Conservation (phyloP, 2,888 invertebrate genomes). For the Cacoxenus indagator region DNA sequence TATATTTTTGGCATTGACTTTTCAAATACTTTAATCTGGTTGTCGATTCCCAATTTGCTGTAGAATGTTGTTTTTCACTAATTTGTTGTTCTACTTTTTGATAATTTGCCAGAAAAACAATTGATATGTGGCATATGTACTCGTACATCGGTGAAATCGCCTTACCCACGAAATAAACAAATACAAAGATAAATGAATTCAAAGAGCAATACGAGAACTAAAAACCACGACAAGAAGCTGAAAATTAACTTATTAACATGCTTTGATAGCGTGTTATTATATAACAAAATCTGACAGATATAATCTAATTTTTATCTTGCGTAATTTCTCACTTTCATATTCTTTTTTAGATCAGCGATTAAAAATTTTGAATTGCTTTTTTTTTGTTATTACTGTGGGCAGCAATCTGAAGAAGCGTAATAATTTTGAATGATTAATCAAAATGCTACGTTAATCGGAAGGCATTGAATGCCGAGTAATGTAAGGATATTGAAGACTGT, state of each 20-base stretch:
- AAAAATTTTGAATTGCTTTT: background rate
- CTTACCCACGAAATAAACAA: background rate
- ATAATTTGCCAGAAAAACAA: slow-evolving; percentile 48
- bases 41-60: slow-evolving; percentile 14
- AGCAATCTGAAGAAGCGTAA: too few relatives aligned
- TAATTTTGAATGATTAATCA: too few relatives aligned
- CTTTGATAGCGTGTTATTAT: background rate
- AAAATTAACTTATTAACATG: slow-evolving; percentile 9
- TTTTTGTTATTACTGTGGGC: too few relatives aligned
- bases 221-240: slow-evolving; percentile 27
- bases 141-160: background rate
- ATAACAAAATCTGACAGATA: slow-evolving; percentile 11
- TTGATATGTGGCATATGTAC: background rate
- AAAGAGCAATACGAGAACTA: background rate
- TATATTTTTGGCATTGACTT: slow-evolving; percentile 49
- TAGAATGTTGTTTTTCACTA: slow-evolving; percentile 21
- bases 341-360: slow-evolving; percentile 24
- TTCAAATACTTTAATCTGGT: background rate
- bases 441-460: too few relatives aligned
- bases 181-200: background rate
- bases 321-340: background rate
- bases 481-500: too few relatives aligned
- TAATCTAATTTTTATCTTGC: background rate
- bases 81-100: slow-evolving; percentile 36
- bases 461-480: too few relatives aligned